phyloP scores from a whole-genome alignment of 2,113 vertebrate species.

The Pelmatolapia mariae region DNA sequence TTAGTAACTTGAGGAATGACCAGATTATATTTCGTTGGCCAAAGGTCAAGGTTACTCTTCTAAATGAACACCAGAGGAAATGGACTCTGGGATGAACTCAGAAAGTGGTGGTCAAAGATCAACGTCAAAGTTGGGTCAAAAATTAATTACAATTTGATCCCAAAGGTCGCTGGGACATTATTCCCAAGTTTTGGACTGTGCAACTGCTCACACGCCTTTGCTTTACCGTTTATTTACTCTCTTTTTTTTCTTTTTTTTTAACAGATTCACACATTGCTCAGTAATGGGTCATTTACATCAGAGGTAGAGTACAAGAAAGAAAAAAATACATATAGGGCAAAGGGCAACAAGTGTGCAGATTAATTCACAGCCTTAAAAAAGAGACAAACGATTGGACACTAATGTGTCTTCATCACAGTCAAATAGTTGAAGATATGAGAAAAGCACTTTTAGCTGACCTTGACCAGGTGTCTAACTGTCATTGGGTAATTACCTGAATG shows the following conservation, averaged over 20 bases:
- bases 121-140: neutral
- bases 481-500: neutral
- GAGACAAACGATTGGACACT: neutral
- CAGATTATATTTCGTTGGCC: neutral
- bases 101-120: neutral
- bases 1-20: too few species aligned
- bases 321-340: neutral
- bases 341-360: neutral
- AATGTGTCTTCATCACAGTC: neutral
- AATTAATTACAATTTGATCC: neutral
- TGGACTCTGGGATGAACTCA: neutral
- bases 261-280: neutral
- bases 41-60: neutral
- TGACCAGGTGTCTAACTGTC: neutral
- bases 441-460: neutral
- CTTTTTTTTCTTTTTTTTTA: neutral
- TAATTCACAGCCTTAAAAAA: neutral
- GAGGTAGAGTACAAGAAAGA: neutral
- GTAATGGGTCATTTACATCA: too few species aligned
- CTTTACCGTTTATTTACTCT: neutral
- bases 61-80: neutral
- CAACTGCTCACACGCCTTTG: fast-evolving
- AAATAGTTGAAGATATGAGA: neutral
- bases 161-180: neutral
- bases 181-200: neutral